Conservation (phyloP, 2,113 vertebrate genomes). For the Perca flavescens region DNA sequence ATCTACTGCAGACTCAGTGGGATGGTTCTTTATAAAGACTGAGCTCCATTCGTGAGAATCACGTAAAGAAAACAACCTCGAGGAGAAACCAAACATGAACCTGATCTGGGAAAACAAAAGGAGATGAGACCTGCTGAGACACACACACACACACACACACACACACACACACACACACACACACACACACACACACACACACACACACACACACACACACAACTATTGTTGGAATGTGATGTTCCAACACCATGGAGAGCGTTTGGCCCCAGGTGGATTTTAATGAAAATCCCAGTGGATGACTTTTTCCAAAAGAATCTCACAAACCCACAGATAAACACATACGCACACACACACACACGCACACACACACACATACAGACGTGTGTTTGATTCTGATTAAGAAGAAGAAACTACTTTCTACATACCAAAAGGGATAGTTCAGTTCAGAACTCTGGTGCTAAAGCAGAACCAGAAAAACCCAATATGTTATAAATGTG, state of each 20-base stretch:
- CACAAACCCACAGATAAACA: background rate
- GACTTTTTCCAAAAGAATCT: constrained; percentile 6
- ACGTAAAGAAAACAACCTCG: background rate
- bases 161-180: constrained; percentile 1
- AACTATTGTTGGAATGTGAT: background rate
- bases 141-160: background rate
- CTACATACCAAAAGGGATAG: too few relatives aligned
- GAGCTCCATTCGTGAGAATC: constrained; percentile 4
- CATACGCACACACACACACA: constrained; percentile 18
- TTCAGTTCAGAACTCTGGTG: too few relatives aligned
- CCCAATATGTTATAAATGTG: too few relatives aligned
- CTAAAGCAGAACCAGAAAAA: too few relatives aligned
- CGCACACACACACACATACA: background rate
- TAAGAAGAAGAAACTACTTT: too few relatives aligned
- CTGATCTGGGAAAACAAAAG: constrained; percentile 23
- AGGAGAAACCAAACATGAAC: constrained; percentile 13
- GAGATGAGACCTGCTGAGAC: constrained; percentile 27
- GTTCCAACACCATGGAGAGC: constrained; percentile 47
- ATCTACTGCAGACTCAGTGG: too few relatives aligned
- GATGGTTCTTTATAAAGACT: background rate
- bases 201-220: constrained; percentile 6
- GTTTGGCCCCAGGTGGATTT: background rate
- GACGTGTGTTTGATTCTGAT: too few relatives aligned
- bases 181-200: constrained; percentile 7
- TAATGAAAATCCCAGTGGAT: constrained; percentile 29